Evolutionary conservation across 2,888 invertebrate species (phyloP).

Genomic region (Drosophila atripex): DNA sequence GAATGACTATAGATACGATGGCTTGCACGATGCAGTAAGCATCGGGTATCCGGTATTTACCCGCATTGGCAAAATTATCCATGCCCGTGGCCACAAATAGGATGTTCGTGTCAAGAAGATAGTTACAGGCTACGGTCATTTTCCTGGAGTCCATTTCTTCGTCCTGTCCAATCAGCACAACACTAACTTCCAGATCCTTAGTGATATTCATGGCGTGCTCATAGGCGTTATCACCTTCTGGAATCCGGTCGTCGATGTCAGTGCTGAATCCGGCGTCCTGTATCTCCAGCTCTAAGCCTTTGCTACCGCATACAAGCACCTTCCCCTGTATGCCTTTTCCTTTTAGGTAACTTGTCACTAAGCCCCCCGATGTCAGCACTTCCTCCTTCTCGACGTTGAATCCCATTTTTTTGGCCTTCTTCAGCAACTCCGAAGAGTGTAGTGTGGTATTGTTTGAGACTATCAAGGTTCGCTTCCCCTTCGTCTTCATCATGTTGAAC

Average conservation of each 20-base stretch:
- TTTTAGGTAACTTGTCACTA: slow-evolving; percentile 44
- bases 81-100: slow-evolving; percentile 50
- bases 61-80: slow-evolving; percentile 36
- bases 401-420: slow-evolving; percentile 48
- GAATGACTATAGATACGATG: slow-evolving; percentile 36
- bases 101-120: slow-evolving; percentile 32
- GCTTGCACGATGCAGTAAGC: slow-evolving; percentile 52
- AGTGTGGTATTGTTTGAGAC: slow-evolving; percentile 48
- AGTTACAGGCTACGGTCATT: slow-evolving; percentile 49
- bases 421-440: slow-evolving; percentile 2
- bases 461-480: slow-evolving; percentile 44
- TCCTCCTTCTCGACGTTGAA: slow-evolving; percentile 13
- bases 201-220: slow-evolving; percentile 15
- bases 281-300: slow-evolving; percentile 47
- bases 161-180: slow-evolving; percentile 54
- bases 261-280: slow-evolving; percentile 32
- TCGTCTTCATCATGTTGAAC: slow-evolving; percentile 40
- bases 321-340: slow-evolving; percentile 49
- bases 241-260: neutral
- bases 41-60: slow-evolving; percentile 37
- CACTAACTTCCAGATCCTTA: slow-evolving; percentile 55
- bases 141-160: slow-evolving; percentile 37
- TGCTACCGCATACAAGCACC: slow-evolving; percentile 51
- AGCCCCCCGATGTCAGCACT: slow-evolving; percentile 34
- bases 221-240: neutral